These are phyloP conservation scores for Linepithema humile DNA, from an alignment of 1,140 invertebrate genomes.

Conservation along the genomic window DNA sequence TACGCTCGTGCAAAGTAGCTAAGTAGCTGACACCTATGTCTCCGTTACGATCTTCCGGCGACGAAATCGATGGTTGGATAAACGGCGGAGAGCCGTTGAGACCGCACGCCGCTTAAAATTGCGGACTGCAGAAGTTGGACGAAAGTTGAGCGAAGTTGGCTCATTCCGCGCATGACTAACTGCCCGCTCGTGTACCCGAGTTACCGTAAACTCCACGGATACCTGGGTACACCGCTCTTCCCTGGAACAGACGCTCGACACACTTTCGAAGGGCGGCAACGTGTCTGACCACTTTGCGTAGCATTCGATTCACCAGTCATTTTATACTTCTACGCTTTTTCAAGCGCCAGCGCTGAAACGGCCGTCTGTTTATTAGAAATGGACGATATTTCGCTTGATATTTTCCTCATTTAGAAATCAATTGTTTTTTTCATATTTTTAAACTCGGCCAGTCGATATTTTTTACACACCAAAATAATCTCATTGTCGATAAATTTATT, in stretches of 20 bases:
- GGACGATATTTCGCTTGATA: not conserved
- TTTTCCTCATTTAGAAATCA: not conserved
- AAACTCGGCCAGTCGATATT: not conserved
- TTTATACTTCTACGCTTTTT: slow-evolving; percentile 18
- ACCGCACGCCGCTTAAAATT: slow-evolving; percentile 57
- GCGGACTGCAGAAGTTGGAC: slow-evolving; percentile 47
- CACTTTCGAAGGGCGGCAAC: not conserved
- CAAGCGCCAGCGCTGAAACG: not conserved
- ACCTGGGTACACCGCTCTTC: slow-evolving; percentile 19
- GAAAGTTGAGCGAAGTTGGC: slow-evolving; percentile 52
- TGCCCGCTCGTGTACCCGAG: slow-evolving; percentile 48
- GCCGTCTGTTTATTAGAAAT: not conserved
- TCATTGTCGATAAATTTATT: no score
- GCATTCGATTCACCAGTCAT: not conserved
- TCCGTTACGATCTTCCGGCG: not conserved
- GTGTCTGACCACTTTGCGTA: not conserved
- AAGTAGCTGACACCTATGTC: not conserved
- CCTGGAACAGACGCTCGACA: slow-evolving; percentile 11
- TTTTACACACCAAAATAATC: not conserved
- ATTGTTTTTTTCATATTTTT: not conserved
- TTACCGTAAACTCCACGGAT: slow-evolving; percentile 42
- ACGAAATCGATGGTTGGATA: slow-evolving; percentile 42
- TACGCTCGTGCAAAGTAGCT: no score
- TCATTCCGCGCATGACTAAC: slow-evolving; percentile 58
- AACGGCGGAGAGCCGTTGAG: slow-evolving; percentile 49